Evolutionary conservation across 2,797 vertebrate genomes (phyloP).

Genomic region (Holocentrus rufus): DNA sequence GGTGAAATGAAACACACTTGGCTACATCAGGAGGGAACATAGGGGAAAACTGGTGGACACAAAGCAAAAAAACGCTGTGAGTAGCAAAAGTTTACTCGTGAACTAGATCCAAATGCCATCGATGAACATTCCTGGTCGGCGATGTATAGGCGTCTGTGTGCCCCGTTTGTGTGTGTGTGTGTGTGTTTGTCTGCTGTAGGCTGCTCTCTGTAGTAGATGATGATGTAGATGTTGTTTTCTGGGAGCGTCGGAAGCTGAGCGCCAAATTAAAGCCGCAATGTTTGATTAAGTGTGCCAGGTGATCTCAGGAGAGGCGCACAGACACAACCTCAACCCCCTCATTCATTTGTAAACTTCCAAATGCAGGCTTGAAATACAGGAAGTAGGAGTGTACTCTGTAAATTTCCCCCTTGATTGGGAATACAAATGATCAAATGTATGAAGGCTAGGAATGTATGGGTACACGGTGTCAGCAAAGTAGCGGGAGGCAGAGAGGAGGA

Average conservation of each 20-base stretch:
- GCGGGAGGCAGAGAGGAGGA: constrained; percentile 71
- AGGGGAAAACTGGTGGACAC: constrained; percentile 48
- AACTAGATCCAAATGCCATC: constrained; percentile 52
- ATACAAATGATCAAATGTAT: constrained; percentile 81
- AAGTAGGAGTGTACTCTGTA: constrained; percentile 79
- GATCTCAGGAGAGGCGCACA: constrained; percentile 80
- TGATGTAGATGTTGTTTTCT: constrained; percentile 80
- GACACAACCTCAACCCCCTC: constrained; percentile 79
- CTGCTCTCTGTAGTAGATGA: constrained; percentile 50
- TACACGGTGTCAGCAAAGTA: constrained; percentile 78
- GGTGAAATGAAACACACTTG: constrained; percentile 30
- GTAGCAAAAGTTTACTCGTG: constrained; percentile 68
- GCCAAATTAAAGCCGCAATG: constrained; percentile 81
- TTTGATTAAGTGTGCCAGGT: constrained; percentile 81
- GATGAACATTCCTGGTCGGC: constrained; percentile 50
- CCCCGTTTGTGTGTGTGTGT: constrained; percentile 22
- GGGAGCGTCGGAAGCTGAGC: constrained; percentile 67
- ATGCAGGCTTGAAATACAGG: constrained; percentile 78
- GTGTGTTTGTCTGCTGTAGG: constrained; percentile 52
- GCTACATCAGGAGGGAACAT: constrained; percentile 26
- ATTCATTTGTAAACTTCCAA: constrained; percentile 83
- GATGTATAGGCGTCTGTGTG: constrained; percentile 29
- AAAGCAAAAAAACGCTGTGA: constrained; percentile 55
- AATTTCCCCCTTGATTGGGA: constrained; percentile 81
- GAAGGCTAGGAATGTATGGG: constrained; percentile 72